These are phyloP conservation scores for Pachliopta kotzebuea DNA, from an alignment of 2,888 invertebrate genomes.

Conservation along the genomic window DNA sequence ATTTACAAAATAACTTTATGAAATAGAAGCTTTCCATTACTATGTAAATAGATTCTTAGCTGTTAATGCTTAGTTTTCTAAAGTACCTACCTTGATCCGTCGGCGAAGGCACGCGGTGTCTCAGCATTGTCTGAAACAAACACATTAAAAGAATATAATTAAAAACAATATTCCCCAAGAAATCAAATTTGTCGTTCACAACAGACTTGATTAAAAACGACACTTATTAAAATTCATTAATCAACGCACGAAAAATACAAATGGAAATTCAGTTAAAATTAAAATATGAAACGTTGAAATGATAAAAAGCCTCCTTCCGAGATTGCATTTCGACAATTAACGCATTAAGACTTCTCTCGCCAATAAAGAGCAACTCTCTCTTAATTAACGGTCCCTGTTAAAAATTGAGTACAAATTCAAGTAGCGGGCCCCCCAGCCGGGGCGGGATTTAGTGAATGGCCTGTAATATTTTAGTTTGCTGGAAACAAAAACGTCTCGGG, in stretches of 20 bases:
- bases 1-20: neutral
- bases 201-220: slow-evolving; percentile 34
- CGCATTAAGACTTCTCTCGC: slow-evolving; percentile 76
- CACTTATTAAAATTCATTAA: slow-evolving; percentile 56
- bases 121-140: slow-evolving; percentile 72
- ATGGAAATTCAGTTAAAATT: slow-evolving; percentile 53
- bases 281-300: slow-evolving; percentile 72
- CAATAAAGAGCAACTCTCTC: slow-evolving; percentile 74
- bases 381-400: slow-evolving; percentile 78
- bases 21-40: neutral
- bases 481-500: slow-evolving; percentile 71
- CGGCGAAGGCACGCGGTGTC: slow-evolving; percentile 69
- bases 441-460: slow-evolving; percentile 74
- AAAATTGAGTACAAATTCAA: slow-evolving; percentile 81
- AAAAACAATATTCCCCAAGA: slow-evolving; percentile 26
- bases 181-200: slow-evolving; percentile 20
- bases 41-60: neutral
- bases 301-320: slow-evolving; percentile 69
- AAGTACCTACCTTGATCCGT: slow-evolving; percentile 65
- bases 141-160: slow-evolving; percentile 31
- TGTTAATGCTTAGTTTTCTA: neutral
- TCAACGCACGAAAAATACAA: slow-evolving; percentile 45
- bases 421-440: slow-evolving; percentile 63
- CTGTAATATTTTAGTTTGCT: slow-evolving; percentile 80
- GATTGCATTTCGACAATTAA: slow-evolving; percentile 81